Evolutionary conservation across 2,888 invertebrate genomes (phyloP).

Genomic region (Platerodrilus igneus): DNA sequence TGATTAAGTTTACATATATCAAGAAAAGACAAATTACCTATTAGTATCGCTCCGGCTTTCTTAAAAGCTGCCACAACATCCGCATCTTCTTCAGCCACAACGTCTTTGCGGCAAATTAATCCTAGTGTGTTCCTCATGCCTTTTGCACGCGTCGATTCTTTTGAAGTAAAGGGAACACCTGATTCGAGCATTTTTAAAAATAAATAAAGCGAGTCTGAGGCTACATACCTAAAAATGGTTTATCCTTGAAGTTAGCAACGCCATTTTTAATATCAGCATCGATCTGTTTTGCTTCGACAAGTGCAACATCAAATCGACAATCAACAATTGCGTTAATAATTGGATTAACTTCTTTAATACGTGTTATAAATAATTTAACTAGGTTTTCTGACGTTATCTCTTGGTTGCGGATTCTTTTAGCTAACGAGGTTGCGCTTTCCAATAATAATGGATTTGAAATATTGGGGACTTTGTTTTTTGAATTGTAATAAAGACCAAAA

Average conservation of each 20-base stretch:
- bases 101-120: constrained; percentile 55
- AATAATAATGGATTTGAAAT: constrained; percentile 47
- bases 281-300: constrained; percentile 69
- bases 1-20: too few relatives aligned
- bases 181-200: constrained; percentile 14
- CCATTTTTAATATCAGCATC: constrained; percentile 64
- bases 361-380: constrained; percentile 67
- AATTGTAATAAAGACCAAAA: constrained; percentile 47
- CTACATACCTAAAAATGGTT: constrained; percentile 67
- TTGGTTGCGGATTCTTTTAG: constrained; percentile 60
- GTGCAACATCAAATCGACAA: constrained; percentile 70
- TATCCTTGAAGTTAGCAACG: constrained; percentile 58
- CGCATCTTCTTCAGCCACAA: constrained; percentile 69
- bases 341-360: constrained; percentile 70
- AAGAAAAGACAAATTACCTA: constrained; percentile 66
- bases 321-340: constrained; percentile 80
- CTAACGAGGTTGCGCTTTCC: constrained; percentile 64
- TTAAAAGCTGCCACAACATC: constrained; percentile 68
- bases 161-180: constrained; percentile 90
- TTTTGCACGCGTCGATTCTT: constrained; percentile 78
- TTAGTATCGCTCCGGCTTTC: constrained; percentile 77
- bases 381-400: constrained; percentile 64
- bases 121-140: constrained; percentile 72
- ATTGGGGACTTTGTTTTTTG: constrained; percentile 43
- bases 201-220: constrained; percentile 5